A percentile compares a stretch with the other conserved stretches of the same genome.
These are phyloP conservation scores for Acropora tenuis DNA, from an alignment of 64 coral and sea anemone species.

Conservation along the genomic window DNA sequence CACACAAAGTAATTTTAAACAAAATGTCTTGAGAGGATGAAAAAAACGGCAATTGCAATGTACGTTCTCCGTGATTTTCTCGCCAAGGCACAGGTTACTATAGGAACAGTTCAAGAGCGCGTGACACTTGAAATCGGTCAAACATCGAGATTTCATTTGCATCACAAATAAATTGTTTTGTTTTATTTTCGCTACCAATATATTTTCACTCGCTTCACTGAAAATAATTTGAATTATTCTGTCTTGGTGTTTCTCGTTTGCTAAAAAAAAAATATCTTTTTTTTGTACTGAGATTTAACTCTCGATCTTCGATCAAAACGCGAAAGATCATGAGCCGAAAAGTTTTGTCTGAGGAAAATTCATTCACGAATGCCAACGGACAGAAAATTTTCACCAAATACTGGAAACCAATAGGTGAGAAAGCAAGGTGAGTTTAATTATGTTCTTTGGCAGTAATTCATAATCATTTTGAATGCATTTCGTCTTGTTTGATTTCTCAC, in stretches of 20 bases:
- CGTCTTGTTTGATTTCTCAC: too few species aligned
- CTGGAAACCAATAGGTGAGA: constrained; percentile 35
- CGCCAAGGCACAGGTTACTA: not conserved
- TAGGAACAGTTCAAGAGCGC: not conserved
- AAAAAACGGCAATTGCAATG: too few species aligned
- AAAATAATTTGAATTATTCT: not conserved
- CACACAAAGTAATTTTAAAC: too few species aligned
- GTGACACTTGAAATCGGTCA: not conserved
- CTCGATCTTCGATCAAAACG: too few species aligned
- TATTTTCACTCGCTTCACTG: not conserved
- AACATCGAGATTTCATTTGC: not conserved
- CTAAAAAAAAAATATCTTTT: too few species aligned
- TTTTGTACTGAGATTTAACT: too few species aligned
- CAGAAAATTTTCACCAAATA: constrained; percentile 67
- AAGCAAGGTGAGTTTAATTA: constrained; percentile 52
- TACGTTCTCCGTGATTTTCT: not conserved
- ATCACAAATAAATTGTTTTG: not conserved
- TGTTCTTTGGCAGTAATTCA: not conserved
- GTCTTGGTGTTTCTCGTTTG: too few species aligned
- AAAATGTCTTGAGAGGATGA: too few species aligned
- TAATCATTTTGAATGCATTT: not conserved
- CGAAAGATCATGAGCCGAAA: not conserved
- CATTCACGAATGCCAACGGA: constrained; percentile 76
- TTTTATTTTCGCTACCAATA: not conserved
- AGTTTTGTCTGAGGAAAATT: constrained; percentile 48